Evolutionary conservation across 2,113 vertebrate species (phyloP).

Genomic region (Talpa occidentalis): DNA sequence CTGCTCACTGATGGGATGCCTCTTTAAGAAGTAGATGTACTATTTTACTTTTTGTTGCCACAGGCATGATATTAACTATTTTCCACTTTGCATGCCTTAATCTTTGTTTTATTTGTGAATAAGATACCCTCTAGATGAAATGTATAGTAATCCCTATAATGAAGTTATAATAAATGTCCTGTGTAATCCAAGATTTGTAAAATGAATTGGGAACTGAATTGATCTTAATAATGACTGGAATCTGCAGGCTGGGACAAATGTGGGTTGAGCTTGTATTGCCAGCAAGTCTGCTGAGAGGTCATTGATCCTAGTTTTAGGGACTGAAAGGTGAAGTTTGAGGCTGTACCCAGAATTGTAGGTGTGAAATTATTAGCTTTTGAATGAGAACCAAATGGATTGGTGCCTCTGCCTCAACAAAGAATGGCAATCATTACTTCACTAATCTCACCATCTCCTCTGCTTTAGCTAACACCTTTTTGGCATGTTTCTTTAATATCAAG

Average conservation of each 20-base stretch:
- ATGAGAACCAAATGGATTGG: neutral
- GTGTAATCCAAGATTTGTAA: neutral
- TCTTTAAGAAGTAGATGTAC: neutral
- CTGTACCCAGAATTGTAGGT: neutral
- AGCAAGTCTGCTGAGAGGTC: neutral
- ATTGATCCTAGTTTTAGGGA: neutral
- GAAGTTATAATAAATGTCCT: neutral
- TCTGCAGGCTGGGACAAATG: neutral
- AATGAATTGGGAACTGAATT: neutral
- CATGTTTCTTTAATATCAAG: neutral
- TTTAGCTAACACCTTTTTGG: neutral
- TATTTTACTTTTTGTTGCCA: neutral
- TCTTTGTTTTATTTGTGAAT: neutral
- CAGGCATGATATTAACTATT: neutral
- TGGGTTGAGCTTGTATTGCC: neutral
- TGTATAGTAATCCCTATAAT: neutral
- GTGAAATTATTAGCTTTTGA: neutral
- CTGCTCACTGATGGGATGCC: neutral
- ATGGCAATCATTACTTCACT: neutral
- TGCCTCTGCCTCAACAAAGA: neutral
- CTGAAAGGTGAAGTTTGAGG: neutral
- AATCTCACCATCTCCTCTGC: neutral
- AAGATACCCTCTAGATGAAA: neutral
- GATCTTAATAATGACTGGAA: neutral
- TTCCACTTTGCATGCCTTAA: neutral